Evolutionary conservation across 2,797 vertebrate species (phyloP).

Genomic region (Myiotriccus ornatus): DNA sequence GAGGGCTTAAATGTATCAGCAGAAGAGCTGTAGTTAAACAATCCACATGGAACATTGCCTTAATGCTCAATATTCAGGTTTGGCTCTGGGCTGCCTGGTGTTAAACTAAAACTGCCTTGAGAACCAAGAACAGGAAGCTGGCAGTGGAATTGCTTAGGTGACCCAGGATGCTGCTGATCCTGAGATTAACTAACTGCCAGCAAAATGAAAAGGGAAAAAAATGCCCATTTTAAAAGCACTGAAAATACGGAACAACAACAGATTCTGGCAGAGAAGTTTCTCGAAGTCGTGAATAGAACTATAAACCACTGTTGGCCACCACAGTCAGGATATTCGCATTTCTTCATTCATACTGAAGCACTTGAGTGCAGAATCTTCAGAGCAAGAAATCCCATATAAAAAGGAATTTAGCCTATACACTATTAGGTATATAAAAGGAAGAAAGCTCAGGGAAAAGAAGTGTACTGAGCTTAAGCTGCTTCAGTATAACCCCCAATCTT

Average conservation of each 20-base stretch:
- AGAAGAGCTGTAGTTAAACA: conserved; percentile 7
- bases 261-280: background rate
- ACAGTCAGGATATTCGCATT: background rate
- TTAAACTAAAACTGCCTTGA: background rate
- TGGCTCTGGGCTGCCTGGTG: background rate
- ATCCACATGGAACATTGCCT: background rate
- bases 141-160: background rate
- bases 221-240: fast-evolving
- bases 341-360: background rate
- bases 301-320: background rate
- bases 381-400: background rate
- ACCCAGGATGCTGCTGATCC: background rate
- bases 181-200: background rate
- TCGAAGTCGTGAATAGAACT: background rate
- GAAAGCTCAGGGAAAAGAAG: background rate
- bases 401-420: background rate
- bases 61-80: background rate
- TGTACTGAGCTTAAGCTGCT: background rate
- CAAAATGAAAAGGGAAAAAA: background rate
- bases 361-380: background rate
- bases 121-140: background rate
- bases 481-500: background rate
- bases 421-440: background rate
- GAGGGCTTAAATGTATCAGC: background rate
- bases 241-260: background rate